Conservation (phyloP, 2,797 vertebrate genomes). For the Odontamblyopus lacepedii region DNA sequence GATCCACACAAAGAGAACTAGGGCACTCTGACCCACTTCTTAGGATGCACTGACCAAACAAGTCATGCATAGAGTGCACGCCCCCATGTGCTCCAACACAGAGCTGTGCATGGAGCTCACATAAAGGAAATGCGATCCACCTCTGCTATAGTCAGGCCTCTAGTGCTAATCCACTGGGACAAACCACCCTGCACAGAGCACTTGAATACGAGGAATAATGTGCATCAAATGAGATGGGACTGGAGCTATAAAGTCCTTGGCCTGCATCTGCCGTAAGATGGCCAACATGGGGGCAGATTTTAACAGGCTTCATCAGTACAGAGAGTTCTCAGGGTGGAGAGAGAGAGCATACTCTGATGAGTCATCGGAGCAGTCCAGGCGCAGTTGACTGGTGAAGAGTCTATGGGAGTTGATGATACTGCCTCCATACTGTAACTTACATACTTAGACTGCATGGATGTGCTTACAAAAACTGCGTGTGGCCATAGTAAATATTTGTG, state of each 20-base stretch:
- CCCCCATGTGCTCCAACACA: slow-evolving; percentile 34
- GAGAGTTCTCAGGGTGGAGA: slow-evolving; percentile 58
- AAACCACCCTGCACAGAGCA: slow-evolving; percentile 15
- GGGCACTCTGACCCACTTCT: slow-evolving; percentile 80
- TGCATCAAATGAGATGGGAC: slow-evolving; percentile 37
- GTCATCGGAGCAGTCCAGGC: slow-evolving; percentile 61
- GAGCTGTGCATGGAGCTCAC: slow-evolving; percentile 30
- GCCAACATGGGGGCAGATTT: slow-evolving; percentile 47
- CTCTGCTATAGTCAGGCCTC: slow-evolving; percentile 41
- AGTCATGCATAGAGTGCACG: slow-evolving; percentile 58
- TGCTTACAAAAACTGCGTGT: slow-evolving; percentile 64
- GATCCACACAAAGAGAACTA: slow-evolving; percentile 70
- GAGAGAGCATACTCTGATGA: slow-evolving; percentile 57
- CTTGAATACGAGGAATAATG: slow-evolving; percentile 22
- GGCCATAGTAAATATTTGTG: slow-evolving; percentile 76
- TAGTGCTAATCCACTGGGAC: slow-evolving; percentile 29
- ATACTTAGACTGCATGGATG: slow-evolving; percentile 36
- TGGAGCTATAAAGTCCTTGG: slow-evolving; percentile 36
- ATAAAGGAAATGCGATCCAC: slow-evolving; percentile 46
- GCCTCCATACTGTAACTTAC: slow-evolving; percentile 29
- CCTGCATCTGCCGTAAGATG: slow-evolving; percentile 46
- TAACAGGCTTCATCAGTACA: slow-evolving; percentile 62
- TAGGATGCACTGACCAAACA: slow-evolving; percentile 75
- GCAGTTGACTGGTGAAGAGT: slow-evolving; percentile 52
- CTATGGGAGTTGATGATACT: slow-evolving; percentile 18